These are phyloP conservation scores for Brachylomia viminalis DNA, from an alignment of 2,888 invertebrate species.

Conservation along the genomic window DNA sequence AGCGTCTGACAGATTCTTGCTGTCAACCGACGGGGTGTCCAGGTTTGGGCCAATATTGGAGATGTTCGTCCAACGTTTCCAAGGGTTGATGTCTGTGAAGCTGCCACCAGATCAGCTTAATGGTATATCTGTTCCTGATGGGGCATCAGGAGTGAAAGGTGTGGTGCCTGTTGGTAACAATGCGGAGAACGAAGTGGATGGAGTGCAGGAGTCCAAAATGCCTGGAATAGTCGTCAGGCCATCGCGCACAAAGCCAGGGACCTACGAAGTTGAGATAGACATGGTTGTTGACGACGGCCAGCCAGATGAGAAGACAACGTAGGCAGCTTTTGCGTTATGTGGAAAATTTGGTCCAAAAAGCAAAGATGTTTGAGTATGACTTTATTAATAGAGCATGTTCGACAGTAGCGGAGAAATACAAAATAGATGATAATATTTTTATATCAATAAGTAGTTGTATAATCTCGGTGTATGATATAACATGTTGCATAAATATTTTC, in stretches of 20 bases:
- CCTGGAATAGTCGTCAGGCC: conserved; percentile 84
- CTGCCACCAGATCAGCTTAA: conserved; percentile 89
- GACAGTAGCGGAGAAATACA: conserved; percentile 25
- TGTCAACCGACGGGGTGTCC: conserved; percentile 85
- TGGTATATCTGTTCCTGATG: conserved; percentile 72
- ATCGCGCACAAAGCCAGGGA: conserved; percentile 84
- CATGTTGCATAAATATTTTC: conserved; percentile 13
- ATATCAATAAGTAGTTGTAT: conserved; percentile 29
- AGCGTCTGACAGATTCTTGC: conserved; percentile 78
- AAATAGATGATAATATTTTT: conserved; percentile 31
- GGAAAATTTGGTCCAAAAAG: conserved; percentile 14
- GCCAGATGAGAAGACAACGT: conserved; percentile 75
- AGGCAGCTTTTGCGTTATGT: conserved; percentile 17
- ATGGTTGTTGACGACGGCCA: conserved; percentile 86
- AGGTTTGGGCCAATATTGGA: conserved; percentile 93
- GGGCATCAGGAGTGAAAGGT: conserved; percentile 44
- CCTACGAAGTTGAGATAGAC: conserved; percentile 85
- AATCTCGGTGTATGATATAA: conserved; percentile 27
- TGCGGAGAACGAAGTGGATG: conserved; percentile 88
- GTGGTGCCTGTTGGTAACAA: conserved; percentile 76
- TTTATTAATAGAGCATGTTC: conserved; percentile 25
- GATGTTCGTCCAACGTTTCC: conserved; percentile 92
- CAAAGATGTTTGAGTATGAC: conserved; percentile 22
- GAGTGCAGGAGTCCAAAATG: conserved; percentile 83
- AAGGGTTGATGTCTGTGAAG: conserved; percentile 93